phyloP scores from a whole-genome alignment of 2,797 vertebrate species.

The Emydoidea blandingii region DNA sequence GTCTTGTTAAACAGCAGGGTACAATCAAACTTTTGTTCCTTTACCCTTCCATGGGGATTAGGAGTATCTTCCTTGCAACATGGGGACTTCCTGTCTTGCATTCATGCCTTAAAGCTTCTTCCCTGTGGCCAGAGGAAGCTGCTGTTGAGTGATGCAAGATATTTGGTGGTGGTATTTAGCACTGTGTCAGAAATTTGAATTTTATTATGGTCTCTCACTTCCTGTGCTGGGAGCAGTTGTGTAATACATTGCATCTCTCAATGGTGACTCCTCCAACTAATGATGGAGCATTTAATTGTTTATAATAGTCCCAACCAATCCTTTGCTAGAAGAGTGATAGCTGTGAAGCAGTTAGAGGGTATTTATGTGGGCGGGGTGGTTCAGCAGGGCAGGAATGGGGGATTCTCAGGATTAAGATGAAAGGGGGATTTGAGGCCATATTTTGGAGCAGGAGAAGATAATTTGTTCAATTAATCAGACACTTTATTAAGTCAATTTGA shows the following conservation, averaged over 20 bases:
- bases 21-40: background rate
- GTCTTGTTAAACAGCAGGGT: background rate
- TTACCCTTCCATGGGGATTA: background rate
- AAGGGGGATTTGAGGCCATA: background rate
- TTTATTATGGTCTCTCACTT: background rate
- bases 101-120: background rate
- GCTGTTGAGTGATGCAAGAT: background rate
- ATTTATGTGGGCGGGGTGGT: background rate
- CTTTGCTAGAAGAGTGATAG: background rate
- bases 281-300: background rate
- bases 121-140: background rate
- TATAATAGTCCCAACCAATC: background rate
- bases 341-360: background rate
- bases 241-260: background rate
- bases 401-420: background rate
- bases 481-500: background rate
- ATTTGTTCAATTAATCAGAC: fast-evolving
- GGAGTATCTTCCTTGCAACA: background rate
- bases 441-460: background rate
- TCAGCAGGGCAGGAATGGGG: background rate
- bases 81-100: background rate
- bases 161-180: background rate
- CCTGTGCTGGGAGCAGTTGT: background rate
- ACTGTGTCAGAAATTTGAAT: conserved; percentile 12
- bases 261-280: background rate